Evolutionary conservation across 2,888 invertebrate genomes (phyloP), one percentile per base, ranked within the genome.

Genomic region (Pseudococcus jackbeardsleyi): DNA sequence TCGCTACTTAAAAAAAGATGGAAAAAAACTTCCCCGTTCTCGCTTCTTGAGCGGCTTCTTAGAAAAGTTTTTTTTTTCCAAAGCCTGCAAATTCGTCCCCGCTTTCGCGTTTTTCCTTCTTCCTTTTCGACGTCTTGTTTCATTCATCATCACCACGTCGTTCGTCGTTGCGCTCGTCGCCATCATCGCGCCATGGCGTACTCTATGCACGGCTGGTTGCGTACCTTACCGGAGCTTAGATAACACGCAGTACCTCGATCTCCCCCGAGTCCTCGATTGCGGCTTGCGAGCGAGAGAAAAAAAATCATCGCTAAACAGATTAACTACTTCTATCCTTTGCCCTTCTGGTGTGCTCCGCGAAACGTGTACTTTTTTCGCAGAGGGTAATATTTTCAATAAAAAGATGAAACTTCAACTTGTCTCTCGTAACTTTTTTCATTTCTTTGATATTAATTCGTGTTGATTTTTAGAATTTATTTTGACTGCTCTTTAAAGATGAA

Each of bases 381-480:
- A 64, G 64, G 64, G 72, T 72, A 33, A 72, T 72, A 72, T 72
- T 72, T 72, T 72, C 72, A 72, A 72, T 72, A 72, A 72, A 72
- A 72, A 72, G 17, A 72, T 17, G 72, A 72, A 72, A 72, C 72
- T 72, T 72, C 72, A 72, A 72, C 72, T 72, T 8, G 72, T 72
- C 72, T 72, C 72, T 72, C 72, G 26, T 72, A 33, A 33, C 72
- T 72, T 72, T 72, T 72, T 33, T 26, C 72, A 33, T 72, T 72
- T 72, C 33, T 72, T 72, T 72, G 72, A 72, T 72, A 72, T 33
- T 72, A 72, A 72, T 72, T 72, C 33, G 72, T 72, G 72, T 72
- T 72, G 72, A 72, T 72, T 72, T 72, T 72, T 33, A 22, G 22
- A 64, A 64, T 64, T 64, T 64, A 64, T 64, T 64, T 22, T 64